Evolutionary conservation across 2,888 invertebrate species (phyloP).

Genomic region (Proisotoma minuta): DNA sequence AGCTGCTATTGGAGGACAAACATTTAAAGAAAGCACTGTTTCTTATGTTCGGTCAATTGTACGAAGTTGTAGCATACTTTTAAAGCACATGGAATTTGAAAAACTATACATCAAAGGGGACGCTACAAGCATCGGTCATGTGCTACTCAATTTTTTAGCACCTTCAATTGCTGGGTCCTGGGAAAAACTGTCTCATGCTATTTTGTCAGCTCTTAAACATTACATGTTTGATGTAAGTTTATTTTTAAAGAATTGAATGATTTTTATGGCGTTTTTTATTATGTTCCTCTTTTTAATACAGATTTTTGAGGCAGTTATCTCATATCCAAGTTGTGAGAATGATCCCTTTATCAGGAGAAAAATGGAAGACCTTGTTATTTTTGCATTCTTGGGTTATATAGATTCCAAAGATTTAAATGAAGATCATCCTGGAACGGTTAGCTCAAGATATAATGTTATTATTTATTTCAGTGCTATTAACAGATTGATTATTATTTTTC

Average conservation of each 20-base stretch:
- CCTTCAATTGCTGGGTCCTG: slow-evolving; percentile 11
- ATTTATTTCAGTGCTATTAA: background rate
- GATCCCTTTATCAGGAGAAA: slow-evolving; percentile 29
- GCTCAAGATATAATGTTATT: background rate
- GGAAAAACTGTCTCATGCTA: slow-evolving; percentile 12
- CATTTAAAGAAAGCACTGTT: background rate
- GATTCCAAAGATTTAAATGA: background rate
- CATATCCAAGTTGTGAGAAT: background rate
- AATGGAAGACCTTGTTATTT: slow-evolving; percentile 16
- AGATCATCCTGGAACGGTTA: slow-evolving; percentile 26
- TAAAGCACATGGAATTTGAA: slow-evolving; percentile 15
- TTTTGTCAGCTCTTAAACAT: slow-evolving; percentile 13
- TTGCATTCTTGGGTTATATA: slow-evolving; percentile 22
- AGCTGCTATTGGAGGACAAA: background rate
- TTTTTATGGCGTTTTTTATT: background rate
- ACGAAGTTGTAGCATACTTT: background rate
- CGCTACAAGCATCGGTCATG: slow-evolving; percentile 5
- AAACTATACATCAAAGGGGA: slow-evolving; percentile 19
- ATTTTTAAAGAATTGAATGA: background rate
- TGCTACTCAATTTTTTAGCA: slow-evolving; percentile 10
- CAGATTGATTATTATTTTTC: background rate
- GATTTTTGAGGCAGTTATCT: slow-evolving; percentile 24
- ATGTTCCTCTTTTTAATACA: slow-evolving; percentile 6
- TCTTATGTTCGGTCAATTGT: slow-evolving; percentile 22
- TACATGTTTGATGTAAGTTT: slow-evolving; percentile 19